A percentile compares a stretch with the other conserved stretches of the same genome.
Evolutionary conservation across 2,888 invertebrate species (phyloP).

Genomic region (Synergus itoensis): DNA sequence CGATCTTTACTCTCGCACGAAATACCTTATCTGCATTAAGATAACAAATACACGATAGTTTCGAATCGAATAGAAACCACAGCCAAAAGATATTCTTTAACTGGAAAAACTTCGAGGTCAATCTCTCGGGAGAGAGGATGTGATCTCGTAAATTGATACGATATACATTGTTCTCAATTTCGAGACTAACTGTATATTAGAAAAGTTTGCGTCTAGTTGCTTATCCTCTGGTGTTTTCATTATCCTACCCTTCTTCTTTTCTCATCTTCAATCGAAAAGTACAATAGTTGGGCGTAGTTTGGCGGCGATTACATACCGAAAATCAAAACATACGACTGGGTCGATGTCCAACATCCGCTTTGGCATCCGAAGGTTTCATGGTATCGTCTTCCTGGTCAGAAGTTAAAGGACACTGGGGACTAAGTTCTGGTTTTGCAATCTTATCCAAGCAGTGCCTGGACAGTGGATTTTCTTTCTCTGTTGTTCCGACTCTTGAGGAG

Average conservation of each 20-base stretch:
- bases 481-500: constrained; percentile 29
- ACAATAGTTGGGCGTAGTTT: constrained; percentile 37
- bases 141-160: constrained; percentile 68
- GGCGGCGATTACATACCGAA: constrained; percentile 61
- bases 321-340: constrained; percentile 65
- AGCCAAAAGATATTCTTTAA: neutral
- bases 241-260: constrained; percentile 23
- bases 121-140: constrained; percentile 46
- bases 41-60: too few relatives aligned
- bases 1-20: neutral
- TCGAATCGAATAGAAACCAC: neutral
- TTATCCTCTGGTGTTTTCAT: constrained; percentile 17
- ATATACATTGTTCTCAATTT: constrained; percentile 73
- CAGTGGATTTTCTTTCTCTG: constrained; percentile 52
- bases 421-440: constrained; percentile 67
- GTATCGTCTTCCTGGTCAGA: constrained; percentile 58
- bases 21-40: neutral
- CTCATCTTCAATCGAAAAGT: constrained; percentile 38
- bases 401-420: constrained; percentile 74
- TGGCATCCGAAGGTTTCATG: constrained; percentile 65
- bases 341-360: constrained; percentile 60
- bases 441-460: constrained; percentile 64
- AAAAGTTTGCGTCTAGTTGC: constrained; percentile 70
- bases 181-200: constrained; percentile 74
- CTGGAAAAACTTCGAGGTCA: constrained; percentile 35